Conservation (phyloP, 2,797 vertebrate genomes). For the Mormyrops attenuatus region DNA sequence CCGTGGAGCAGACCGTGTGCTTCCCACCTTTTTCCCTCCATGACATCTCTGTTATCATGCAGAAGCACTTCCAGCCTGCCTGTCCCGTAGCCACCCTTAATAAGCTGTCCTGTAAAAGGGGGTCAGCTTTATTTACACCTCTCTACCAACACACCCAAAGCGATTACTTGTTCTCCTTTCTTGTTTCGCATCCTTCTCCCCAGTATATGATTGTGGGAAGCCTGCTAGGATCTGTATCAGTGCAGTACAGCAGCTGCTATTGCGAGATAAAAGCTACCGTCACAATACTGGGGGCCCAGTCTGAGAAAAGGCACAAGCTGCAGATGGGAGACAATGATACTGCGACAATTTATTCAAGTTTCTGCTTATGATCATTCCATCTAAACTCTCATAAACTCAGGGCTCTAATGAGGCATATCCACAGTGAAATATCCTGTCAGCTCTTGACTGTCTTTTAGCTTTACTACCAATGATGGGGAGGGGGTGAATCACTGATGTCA, state of each 20-base stretch:
- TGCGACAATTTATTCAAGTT: background rate
- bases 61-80: constrained; percentile 6
- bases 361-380: background rate
- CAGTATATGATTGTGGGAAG: background rate
- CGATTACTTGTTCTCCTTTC: constrained; percentile 20
- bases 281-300: background rate
- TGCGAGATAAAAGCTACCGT: constrained; percentile 21
- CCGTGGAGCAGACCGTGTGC: background rate
- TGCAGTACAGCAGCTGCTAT: constrained; percentile 26
- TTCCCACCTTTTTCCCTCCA: background rate
- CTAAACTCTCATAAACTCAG: constrained; percentile 5
- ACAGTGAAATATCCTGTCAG: background rate
- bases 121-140: constrained; percentile 12
- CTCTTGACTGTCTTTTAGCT: background rate
- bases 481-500: background rate
- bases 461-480: background rate
- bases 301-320: constrained; percentile 1
- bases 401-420: background rate
- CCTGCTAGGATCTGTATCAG: constrained; percentile 26
- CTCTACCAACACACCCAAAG: constrained; percentile 9
- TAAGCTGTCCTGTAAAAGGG: background rate
- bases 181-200: background rate
- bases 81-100: background rate
- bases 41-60: constrained; percentile 22
- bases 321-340: background rate